A percentile compares a stretch with the other conserved stretches of the same genome.
These are phyloP conservation scores for Rallus crepitans DNA, from an alignment of 2,797 vertebrate species.

Conservation along the genomic window DNA sequence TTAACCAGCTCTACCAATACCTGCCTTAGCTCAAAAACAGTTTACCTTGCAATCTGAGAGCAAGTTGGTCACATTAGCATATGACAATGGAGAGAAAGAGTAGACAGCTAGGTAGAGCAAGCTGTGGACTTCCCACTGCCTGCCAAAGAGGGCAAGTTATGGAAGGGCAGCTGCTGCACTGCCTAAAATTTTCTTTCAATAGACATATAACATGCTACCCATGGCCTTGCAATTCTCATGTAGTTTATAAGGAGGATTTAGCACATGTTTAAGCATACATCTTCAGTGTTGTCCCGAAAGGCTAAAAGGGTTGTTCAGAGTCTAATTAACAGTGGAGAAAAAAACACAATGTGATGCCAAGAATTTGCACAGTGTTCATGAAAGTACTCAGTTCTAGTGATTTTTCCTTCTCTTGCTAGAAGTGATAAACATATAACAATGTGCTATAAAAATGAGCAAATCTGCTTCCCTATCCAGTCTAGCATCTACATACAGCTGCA, in stretches of 20 bases:
- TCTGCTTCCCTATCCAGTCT: conserved; percentile 7
- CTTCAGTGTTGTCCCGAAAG: neutral
- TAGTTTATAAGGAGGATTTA: neutral
- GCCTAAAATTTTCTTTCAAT: neutral
- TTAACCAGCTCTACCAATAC: neutral
- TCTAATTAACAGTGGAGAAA: conserved; percentile 7
- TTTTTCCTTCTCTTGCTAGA: conserved; percentile 5
- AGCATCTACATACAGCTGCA: conserved; percentile 53
- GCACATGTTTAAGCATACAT: neutral
- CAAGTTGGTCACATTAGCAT: neutral
- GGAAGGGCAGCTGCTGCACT: neutral
- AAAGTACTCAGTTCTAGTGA: neutral
- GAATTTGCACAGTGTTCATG: neutral
- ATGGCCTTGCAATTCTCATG: neutral
- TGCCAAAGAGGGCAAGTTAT: neutral
- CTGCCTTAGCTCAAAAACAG: neutral
- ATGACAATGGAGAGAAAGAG: neutral
- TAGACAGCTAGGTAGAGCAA: neutral
- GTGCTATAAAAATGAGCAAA: neutral
- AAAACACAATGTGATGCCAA: neutral
- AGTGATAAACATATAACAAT: conserved; percentile 48
- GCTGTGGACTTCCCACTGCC: neutral
- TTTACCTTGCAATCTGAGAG: neutral
- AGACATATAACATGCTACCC: accelerated
- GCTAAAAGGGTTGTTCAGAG: neutral